These are phyloP conservation scores for Crenuchus spilurus DNA, from an alignment of 2,797 vertebrate genomes.

Conservation along the genomic window DNA sequence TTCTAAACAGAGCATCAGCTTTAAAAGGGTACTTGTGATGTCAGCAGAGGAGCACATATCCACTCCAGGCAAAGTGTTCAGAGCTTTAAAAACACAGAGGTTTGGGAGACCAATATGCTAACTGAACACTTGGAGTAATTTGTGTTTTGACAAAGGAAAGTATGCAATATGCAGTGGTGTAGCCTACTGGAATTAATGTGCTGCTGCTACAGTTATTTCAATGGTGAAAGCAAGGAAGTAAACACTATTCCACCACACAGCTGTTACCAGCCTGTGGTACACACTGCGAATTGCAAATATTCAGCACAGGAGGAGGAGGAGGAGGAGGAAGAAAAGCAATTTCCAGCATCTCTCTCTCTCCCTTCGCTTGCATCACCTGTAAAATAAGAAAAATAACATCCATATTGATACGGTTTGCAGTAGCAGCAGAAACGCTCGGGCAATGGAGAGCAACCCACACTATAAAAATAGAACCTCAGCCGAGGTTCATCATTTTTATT, in stretches of 20 bases:
- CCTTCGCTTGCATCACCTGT: conserved; percentile 1
- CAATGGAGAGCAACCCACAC: conserved; percentile 3
- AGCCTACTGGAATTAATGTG: not conserved
- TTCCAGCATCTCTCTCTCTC: conserved; percentile 8
- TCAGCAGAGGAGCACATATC: not conserved
- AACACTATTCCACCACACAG: conserved; percentile 23
- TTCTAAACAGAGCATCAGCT: not conserved
- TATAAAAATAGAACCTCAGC: not conserved
- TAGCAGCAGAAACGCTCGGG: conserved; percentile 9
- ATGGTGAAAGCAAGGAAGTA: conserved; percentile 16
- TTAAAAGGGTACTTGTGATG: not conserved
- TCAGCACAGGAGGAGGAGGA: not conserved
- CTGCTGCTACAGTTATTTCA: not conserved
- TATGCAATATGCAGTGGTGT: not conserved
- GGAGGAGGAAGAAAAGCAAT: conserved; percentile 6
- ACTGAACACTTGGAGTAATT: not conserved
- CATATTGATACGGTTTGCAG: conserved; percentile 13
- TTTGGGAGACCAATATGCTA: not conserved
- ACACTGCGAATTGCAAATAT: conserved; percentile 9
- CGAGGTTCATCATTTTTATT: not conserved
- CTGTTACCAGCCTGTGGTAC: conserved; percentile 7
- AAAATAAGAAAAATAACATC: conserved; percentile 30
- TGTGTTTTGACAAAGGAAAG: not conserved
- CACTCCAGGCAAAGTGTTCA: not conserved
- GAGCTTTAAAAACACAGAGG: not conserved